Percentiles rank a stretch among this genome's conserved stretches.
phyloP scores from a whole-genome alignment of 2,113 vertebrate species.

The Synchiropus splendidus region DNA sequence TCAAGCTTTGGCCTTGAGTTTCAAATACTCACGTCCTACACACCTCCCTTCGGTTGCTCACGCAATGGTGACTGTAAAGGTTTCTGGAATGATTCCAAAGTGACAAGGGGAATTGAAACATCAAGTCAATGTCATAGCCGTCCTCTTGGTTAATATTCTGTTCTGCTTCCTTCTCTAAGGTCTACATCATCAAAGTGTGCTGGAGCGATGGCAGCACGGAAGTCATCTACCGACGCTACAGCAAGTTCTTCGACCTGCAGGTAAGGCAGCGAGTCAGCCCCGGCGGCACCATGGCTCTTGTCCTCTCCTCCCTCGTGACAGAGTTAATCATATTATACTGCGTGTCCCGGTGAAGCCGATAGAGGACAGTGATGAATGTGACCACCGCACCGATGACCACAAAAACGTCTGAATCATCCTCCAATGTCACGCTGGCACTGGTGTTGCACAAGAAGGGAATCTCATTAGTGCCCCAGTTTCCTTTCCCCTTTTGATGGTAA shows the following conservation, averaged over 20 bases:
- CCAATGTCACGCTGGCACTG: conserved; percentile 23
- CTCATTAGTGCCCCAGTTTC: conserved; percentile 34
- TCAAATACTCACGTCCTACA: too few relatives aligned
- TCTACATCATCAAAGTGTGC: conserved; percentile 94
- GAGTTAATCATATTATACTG: conserved; percentile 37
- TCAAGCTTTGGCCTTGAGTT: too few relatives aligned
- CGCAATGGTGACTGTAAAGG: too few relatives aligned
- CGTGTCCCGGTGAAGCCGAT: conserved; percentile 23
- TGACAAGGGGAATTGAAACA: too few relatives aligned
- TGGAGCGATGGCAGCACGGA: conserved; percentile 90
- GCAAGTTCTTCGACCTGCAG: conserved; percentile 98
- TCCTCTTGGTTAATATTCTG: conserved; percentile 2
- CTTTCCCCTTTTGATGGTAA: conserved; percentile 27
- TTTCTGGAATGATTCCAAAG: too few relatives aligned
- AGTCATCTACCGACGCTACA: conserved; percentile 92
- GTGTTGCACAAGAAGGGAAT: conserved; percentile 39
- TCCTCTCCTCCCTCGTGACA: conserved; percentile 25
- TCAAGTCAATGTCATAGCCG: too few relatives aligned
- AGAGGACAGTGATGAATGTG: conserved; percentile 30
- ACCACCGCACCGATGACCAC: conserved; percentile 34
- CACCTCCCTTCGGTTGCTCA: too few relatives aligned
- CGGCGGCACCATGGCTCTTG: conserved; percentile 1
- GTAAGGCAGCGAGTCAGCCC: conserved; percentile 55
- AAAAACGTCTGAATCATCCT: conserved; percentile 56
- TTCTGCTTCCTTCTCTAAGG: conserved; percentile 60